phyloP scores from a whole-genome alignment of 2,113 vertebrate species.

The Heterotilapia buettikoferi region DNA sequence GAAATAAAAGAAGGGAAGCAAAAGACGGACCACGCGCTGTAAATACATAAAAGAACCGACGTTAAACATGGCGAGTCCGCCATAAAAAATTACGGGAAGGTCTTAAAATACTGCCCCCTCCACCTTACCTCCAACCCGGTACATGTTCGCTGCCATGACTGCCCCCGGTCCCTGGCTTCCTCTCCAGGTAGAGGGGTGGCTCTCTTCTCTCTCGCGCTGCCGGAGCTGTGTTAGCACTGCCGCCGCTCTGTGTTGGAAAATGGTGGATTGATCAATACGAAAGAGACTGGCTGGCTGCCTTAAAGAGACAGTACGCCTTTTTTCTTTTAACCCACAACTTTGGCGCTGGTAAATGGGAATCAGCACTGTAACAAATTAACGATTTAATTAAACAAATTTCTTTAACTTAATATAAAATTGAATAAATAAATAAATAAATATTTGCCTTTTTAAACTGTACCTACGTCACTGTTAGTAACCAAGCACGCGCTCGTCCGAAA shows the following conservation, averaged over 20 bases:
- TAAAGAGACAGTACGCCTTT: conserved; percentile 75
- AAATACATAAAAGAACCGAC: conserved; percentile 31
- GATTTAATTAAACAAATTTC: background rate
- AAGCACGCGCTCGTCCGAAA: background rate
- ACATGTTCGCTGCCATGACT: conserved; percentile 85
- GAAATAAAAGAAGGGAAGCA: conserved; percentile 66
- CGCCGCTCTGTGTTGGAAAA: conserved; percentile 80
- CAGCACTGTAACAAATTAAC: background rate
- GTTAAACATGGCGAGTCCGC: conserved; percentile 32
- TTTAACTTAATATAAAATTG: background rate
- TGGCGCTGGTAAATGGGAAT: background rate
- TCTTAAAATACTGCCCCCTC: background rate
- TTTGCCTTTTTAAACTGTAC: background rate
- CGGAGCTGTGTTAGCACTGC: conserved; percentile 65
- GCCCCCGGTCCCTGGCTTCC: conserved; percentile 73
- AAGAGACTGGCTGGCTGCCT: conserved; percentile 65
- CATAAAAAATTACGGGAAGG: background rate
- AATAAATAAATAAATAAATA: background rate
- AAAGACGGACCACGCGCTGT: conserved; percentile 51
- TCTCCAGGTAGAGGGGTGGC: conserved; percentile 75
- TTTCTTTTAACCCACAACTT: background rate
- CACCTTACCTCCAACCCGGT: conserved; percentile 82
- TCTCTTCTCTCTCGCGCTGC: conserved; percentile 45
- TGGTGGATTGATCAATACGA: conserved; percentile 83
- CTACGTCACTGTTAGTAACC: background rate